Conservation (phyloP, 1,140 invertebrate genomes). For the Rhyzopertha dominica region DNA sequence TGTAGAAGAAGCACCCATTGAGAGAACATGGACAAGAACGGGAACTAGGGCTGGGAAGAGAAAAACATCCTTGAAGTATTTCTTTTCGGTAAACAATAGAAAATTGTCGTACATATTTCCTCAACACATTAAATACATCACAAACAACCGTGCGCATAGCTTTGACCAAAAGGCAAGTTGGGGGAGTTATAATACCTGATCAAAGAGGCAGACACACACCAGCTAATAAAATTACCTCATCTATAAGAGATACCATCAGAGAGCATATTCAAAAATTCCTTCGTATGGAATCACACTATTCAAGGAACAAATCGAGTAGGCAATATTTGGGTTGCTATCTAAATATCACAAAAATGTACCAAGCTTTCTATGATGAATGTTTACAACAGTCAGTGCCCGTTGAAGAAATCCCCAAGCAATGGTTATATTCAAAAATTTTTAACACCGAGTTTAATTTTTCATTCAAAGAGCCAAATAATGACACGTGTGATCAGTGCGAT, state of each 20-base stretch:
- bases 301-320: neutral
- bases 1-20: too few species aligned
- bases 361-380: slow-evolving; percentile 5
- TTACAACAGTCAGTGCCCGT: neutral
- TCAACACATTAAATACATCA: slow-evolving; percentile 7
- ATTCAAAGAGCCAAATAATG: too few species aligned
- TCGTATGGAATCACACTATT: neutral
- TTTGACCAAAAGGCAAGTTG: neutral
- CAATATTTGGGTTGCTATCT: too few species aligned
- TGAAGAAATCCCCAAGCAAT: neutral
- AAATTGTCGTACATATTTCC: too few species aligned
- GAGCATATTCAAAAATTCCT: slow-evolving; percentile 7
- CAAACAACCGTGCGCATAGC: slow-evolving; percentile 1
- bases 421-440: slow-evolving; percentile 4
- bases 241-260: slow-evolving; percentile 1
- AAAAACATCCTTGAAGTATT: too few species aligned
- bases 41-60: too few species aligned
- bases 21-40: too few species aligned
- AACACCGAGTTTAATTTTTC: neutral
- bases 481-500: too few species aligned
- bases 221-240: slow-evolving; percentile 1
- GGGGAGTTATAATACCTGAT: slow-evolving; percentile 2
- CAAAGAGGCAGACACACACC: slow-evolving; percentile 2
- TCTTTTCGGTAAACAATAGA: too few species aligned
- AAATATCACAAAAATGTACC: neutral